Evolutionary conservation across 2,113 vertebrate genomes (phyloP).

Genomic region (Seriola rivoliana): DNA sequence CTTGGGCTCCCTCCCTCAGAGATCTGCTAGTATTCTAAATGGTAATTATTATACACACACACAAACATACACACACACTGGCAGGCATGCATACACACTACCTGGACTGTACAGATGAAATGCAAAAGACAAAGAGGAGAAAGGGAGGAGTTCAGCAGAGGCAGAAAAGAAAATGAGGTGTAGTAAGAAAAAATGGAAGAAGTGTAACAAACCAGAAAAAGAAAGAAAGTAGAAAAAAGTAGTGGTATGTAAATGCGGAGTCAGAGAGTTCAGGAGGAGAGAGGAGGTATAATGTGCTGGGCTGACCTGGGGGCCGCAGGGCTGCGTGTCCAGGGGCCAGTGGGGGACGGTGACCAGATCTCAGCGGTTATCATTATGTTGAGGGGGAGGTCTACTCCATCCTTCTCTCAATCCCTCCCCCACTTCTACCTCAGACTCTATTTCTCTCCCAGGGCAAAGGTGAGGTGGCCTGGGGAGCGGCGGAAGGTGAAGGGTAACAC

Average conservation of each 20-base stretch:
- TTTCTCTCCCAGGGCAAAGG: conserved; percentile 85
- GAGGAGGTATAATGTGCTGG: conserved; percentile 82
- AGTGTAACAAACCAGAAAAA: conserved; percentile 56
- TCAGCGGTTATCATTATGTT: conserved; percentile 85
- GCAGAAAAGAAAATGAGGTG: conserved; percentile 61
- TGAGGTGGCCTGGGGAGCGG: conserved; percentile 79
- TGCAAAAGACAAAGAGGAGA: conserved; percentile 75
- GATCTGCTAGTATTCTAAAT: conserved; percentile 87
- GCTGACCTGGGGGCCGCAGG: conserved; percentile 82
- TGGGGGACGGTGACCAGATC: conserved; percentile 78
- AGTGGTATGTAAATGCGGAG: conserved; percentile 84
- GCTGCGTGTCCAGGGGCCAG: conserved; percentile 84
- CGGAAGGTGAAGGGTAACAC: conserved; percentile 73
- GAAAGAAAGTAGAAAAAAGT: conserved; percentile 46
- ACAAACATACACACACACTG: conserved; percentile 49
- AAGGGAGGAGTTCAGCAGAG: conserved; percentile 59
- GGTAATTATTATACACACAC: conserved; percentile 82
- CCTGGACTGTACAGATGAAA: conserved; percentile 73
- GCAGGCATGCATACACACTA: conserved; percentile 42
- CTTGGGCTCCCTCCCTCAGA: conserved; percentile 77
- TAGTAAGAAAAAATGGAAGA: conserved; percentile 28
- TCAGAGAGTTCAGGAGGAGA: conserved; percentile 82
- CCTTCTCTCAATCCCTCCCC: conserved; percentile 34
- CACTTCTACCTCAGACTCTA: conserved; percentile 71
- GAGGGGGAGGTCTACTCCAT: conserved; percentile 81